Conservation (phyloP, 2,113 vertebrate genomes). For the Drymodes brunneopygia region DNA sequence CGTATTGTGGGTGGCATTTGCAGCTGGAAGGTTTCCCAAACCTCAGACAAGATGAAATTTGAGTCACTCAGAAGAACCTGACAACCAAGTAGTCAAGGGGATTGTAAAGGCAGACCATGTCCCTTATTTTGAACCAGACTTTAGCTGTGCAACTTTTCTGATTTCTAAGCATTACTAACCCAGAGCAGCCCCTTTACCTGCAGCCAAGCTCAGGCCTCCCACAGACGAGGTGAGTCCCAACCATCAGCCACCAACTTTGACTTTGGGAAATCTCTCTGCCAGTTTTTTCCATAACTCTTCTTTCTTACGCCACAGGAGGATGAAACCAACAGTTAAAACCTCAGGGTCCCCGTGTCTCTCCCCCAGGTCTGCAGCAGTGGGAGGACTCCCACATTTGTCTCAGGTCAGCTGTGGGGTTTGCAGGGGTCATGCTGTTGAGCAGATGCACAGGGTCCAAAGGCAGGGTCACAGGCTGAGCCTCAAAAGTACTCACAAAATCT, state of each 20-base stretch:
- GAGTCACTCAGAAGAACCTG: neutral
- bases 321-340: neutral
- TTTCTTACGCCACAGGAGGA: neutral
- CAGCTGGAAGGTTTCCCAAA: neutral
- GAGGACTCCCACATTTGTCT: rapidly evolving
- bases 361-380: neutral
- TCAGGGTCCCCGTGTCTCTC: rapidly evolving
- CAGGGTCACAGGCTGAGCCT: neutral
- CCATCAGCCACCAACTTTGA: neutral
- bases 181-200: neutral
- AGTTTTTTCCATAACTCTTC: neutral
- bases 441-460: neutral
- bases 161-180: neutral
- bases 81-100: neutral
- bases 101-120: neutral
- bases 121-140: neutral
- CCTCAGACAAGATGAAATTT: neutral
- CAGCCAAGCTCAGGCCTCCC: neutral
- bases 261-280: neutral
- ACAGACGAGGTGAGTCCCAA: neutral
- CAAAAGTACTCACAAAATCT: neutral
- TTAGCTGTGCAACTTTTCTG: neutral
- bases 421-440: neutral
- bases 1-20: neutral
- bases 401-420: neutral